A percentile compares a stretch with the other conserved stretches of the same genome.
These are phyloP conservation scores for Phycodurus eques DNA, from an alignment of 2,113 vertebrate species.

Conservation along the genomic window DNA sequence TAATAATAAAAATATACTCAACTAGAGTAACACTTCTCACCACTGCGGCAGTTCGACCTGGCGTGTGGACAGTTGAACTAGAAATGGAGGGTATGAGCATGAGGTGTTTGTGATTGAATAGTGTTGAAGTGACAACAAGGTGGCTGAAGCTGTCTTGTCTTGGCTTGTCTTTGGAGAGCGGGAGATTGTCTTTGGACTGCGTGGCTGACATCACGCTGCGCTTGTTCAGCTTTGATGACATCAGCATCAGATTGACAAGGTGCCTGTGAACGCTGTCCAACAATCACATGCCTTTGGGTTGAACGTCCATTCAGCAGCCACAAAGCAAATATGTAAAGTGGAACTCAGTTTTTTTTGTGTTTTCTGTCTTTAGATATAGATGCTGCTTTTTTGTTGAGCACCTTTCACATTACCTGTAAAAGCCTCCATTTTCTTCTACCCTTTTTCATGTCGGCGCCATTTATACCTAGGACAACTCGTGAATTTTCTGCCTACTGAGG, in stretches of 20 bases:
- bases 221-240: conserved; percentile 20
- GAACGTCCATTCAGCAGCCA: neutral
- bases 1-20: too few species aligned
- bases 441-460: too few species aligned
- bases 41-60: too few species aligned
- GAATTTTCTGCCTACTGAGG: too few species aligned
- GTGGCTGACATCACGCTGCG: neutral
- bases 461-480: too few species aligned
- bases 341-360: neutral
- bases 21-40: too few species aligned
- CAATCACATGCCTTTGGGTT: neutral
- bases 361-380: too few species aligned
- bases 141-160: neutral
- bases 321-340: neutral
- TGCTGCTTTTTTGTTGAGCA: too few species aligned
- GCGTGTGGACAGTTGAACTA: too few species aligned
- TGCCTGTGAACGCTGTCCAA: neutral
- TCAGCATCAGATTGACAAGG: neutral
- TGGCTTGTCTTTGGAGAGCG: neutral
- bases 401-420: too few species aligned
- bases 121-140: neutral
- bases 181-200: neutral
- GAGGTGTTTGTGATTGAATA: neutral
- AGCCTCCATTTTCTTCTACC: too few species aligned
- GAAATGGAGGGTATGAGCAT: neutral